Conservation (phyloP, 2,113 vertebrate species). For the Prietella phreatophila region DNA sequence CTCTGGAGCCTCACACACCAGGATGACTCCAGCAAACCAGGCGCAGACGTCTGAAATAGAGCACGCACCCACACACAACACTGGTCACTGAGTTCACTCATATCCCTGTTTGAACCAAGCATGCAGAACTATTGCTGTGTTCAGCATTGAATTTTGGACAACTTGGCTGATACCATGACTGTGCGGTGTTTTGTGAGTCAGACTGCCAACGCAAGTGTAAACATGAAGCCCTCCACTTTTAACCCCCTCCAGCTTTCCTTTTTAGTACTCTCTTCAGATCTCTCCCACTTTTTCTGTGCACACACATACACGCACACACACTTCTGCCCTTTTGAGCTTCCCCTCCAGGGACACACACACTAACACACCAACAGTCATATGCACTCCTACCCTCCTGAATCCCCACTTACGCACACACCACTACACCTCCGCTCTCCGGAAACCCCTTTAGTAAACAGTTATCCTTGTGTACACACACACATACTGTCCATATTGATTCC, state of each 20-base stretch:
- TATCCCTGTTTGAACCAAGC: neutral
- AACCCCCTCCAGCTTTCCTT: conserved; percentile 23
- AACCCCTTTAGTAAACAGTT: conserved; percentile 5
- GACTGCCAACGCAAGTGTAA: conserved; percentile 25
- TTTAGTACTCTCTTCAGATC: conserved; percentile 31
- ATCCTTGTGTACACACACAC: conserved; percentile 1
- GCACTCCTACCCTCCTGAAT: conserved; percentile 10
- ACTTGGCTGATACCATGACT: conserved; percentile 7
- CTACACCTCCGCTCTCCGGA: neutral
- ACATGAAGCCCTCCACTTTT: conserved; percentile 16
- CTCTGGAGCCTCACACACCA: neutral
- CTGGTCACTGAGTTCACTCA: conserved; percentile 1
- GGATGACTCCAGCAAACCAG: neutral
- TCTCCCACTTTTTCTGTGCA: neutral
- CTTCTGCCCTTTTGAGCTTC: conserved; percentile 33
- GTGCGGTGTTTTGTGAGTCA: conserved; percentile 36
- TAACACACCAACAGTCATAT: neutral
- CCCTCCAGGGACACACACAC: neutral
- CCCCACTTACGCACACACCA: neutral
- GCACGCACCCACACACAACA: conserved; percentile 15
- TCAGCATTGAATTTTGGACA: conserved; percentile 21
- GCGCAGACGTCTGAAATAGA: neutral
- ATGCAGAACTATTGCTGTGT: conserved; percentile 14
- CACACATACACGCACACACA: neutral
- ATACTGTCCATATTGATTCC: conserved; percentile 14